Evolutionary conservation across 2,888 invertebrate genomes (phyloP).

Genomic region (Zaprionus obscuricornis): DNA sequence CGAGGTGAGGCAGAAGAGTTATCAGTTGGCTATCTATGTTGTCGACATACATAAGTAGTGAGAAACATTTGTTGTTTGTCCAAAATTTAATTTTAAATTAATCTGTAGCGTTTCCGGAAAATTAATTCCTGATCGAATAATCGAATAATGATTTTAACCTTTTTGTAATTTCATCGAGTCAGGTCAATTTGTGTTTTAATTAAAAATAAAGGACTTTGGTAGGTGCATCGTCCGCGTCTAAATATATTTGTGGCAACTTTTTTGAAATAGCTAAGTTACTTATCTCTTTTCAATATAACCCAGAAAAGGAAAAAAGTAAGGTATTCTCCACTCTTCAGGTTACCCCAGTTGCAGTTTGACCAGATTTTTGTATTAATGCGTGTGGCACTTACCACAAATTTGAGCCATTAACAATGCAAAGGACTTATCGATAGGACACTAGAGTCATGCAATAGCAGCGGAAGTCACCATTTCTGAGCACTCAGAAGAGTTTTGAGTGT

Average conservation of each 20-base stretch:
- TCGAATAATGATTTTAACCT: background rate
- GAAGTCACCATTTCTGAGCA: slow-evolving; percentile 13
- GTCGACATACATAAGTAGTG: too few species aligned
- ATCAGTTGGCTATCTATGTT: too few species aligned
- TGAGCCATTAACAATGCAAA: slow-evolving; percentile 61
- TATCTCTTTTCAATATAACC: too few species aligned
- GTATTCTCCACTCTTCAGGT: background rate
- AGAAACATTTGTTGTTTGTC: too few species aligned
- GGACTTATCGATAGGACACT: slow-evolving; percentile 47
- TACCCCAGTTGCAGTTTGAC: background rate
- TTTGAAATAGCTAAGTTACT: too few species aligned
- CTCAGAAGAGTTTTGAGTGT: slow-evolving; percentile 24
- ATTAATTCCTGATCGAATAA: too few species aligned
- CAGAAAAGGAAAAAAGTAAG: too few species aligned
- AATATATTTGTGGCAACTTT: too few species aligned
- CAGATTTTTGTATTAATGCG: slow-evolving; percentile 13
- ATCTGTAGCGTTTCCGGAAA: too few species aligned
- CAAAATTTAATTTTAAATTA: too few species aligned
- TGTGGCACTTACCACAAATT: slow-evolving; percentile 59
- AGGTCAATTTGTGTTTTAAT: background rate
- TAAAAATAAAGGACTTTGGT: background rate
- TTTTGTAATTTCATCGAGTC: too few species aligned
- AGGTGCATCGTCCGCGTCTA: background rate
- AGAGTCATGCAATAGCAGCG: slow-evolving; percentile 5
- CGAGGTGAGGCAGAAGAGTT: too few species aligned